Conservation (phyloP, 2,113 vertebrate genomes). For the Datnioides undecimradiatus region DNA sequence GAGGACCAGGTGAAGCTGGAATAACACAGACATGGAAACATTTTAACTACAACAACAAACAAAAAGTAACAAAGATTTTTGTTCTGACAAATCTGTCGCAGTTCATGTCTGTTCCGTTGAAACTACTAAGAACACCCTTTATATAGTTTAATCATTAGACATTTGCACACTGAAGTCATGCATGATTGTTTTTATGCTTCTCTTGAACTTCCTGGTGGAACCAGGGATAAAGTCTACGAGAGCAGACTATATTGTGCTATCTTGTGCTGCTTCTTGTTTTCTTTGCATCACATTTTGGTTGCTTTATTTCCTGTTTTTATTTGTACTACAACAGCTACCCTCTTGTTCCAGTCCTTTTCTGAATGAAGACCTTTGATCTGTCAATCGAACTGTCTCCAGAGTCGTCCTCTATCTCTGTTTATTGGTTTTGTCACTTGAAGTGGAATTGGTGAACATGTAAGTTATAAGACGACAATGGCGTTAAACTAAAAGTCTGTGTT, state of each 20-base stretch:
- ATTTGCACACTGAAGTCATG: constrained; percentile 10
- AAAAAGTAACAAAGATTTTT: not conserved
- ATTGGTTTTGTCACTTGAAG: too few species aligned
- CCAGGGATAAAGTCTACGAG: not conserved
- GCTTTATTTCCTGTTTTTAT: too few species aligned
- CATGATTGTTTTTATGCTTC: not conserved
- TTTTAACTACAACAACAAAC: too few species aligned
- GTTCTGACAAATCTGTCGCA: not conserved
- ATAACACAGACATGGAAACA: constrained; percentile 30
- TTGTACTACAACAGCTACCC: too few species aligned
- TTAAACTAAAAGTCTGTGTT: not conserved
- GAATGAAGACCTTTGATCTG: too few species aligned
- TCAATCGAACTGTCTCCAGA: too few species aligned
- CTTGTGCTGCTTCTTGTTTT: too few species aligned
- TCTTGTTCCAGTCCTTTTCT: too few species aligned
- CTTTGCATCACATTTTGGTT: too few species aligned
- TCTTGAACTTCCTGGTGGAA: not conserved
- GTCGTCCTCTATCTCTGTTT: too few species aligned
- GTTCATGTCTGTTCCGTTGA: not conserved
- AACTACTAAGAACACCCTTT: not conserved
- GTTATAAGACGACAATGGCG: not conserved
- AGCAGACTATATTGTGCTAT: too few species aligned
- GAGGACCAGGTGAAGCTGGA: constrained; percentile 97
- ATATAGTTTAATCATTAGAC: constrained; percentile 31
- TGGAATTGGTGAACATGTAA: not conserved